Conservation (phyloP, 2,888 invertebrate species). For the Xanthostigma xanthostigma region DNA sequence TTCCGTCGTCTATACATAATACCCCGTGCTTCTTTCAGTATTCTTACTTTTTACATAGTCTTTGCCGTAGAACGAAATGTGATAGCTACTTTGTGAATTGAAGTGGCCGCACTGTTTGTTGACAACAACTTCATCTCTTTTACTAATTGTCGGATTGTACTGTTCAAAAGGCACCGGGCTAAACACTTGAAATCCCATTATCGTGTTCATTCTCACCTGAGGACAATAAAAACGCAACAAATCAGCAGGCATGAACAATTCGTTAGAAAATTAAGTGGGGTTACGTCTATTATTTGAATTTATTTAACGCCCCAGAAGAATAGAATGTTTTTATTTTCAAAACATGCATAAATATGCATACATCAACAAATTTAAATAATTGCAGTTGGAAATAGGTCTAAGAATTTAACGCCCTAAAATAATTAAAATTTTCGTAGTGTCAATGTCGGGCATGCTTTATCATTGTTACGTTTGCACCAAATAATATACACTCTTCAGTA, state of each 20-base stretch:
- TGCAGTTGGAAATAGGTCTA: conserved; percentile 1
- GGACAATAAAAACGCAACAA: conserved; percentile 9
- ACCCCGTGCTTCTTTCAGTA: not conserved
- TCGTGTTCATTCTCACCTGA: conserved; percentile 88
- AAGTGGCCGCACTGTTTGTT: conserved; percentile 67
- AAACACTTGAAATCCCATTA: conserved; percentile 75
- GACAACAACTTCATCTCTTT: conserved; percentile 42
- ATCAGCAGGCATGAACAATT: conserved; percentile 3
- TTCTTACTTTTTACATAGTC: conserved; percentile 58
- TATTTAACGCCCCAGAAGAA: too few relatives aligned
- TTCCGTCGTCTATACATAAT: not conserved
- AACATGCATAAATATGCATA: not conserved
- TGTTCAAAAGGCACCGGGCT: conserved; percentile 84
- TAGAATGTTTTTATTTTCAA: too few relatives aligned
- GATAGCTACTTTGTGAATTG: conserved; percentile 54
- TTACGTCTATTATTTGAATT: too few relatives aligned
- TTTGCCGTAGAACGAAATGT: conserved; percentile 65
- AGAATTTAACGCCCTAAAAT: conserved; percentile 1
- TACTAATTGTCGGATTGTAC: conserved; percentile 57
- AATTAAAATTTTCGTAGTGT: conserved; percentile 3
- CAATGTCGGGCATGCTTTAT: not conserved
- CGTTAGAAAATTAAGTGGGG: too few relatives aligned
- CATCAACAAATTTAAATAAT: conserved; percentile 5
- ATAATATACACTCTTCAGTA: too few relatives aligned
- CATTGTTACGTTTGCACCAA: too few relatives aligned